Evolutionary conservation across 2,888 invertebrate species (phyloP).

Genomic region (Drosophila paranaensis): DNA sequence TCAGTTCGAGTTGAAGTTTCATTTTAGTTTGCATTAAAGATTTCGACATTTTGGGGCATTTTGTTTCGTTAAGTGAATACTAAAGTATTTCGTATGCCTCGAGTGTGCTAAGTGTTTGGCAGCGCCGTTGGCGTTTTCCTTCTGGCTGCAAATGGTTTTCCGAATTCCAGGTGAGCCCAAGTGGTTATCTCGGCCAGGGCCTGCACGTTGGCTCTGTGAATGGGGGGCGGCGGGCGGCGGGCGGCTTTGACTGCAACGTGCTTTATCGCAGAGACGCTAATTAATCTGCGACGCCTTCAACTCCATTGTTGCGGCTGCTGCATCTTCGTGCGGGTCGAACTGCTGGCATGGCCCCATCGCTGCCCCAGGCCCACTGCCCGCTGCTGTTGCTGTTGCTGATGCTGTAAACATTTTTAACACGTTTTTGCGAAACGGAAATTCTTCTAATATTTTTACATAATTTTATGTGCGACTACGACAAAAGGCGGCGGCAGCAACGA

Average conservation of each 20-base stretch:
- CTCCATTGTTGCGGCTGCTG: slow-evolving; percentile 57
- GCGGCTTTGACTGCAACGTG: slow-evolving; percentile 56
- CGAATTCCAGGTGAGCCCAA: slow-evolving; percentile 26
- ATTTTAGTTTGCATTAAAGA: neutral
- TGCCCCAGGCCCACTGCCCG: neutral
- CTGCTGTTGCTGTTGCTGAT: slow-evolving; percentile 15
- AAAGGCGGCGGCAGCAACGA: slow-evolving; percentile 41
- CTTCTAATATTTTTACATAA: slow-evolving; percentile 64
- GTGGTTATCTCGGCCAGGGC: slow-evolving; percentile 31
- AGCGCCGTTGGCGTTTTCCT: slow-evolving; percentile 4
- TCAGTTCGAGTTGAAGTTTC: neutral
- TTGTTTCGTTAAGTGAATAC: slow-evolving; percentile 11
- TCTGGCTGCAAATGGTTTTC: slow-evolving; percentile 10
- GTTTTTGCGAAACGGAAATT: slow-evolving; percentile 70
- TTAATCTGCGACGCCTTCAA: slow-evolving; percentile 71
- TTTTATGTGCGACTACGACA: slow-evolving; percentile 40
- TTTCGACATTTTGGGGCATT: neutral
- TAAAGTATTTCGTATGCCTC: slow-evolving; percentile 5
- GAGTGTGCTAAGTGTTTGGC: slow-evolving; percentile 15
- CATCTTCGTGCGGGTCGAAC: slow-evolving; percentile 64
- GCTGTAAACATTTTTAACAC: slow-evolving; percentile 63
- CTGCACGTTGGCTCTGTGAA: slow-evolving; percentile 4
- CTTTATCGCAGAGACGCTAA: slow-evolving; percentile 73
- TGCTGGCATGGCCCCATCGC: slow-evolving; percentile 32
- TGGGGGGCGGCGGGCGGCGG: slow-evolving; percentile 11